Evolutionary conservation across 1,140 invertebrate genomes (phyloP).

Genomic region (Hesperophylax magnus): DNA sequence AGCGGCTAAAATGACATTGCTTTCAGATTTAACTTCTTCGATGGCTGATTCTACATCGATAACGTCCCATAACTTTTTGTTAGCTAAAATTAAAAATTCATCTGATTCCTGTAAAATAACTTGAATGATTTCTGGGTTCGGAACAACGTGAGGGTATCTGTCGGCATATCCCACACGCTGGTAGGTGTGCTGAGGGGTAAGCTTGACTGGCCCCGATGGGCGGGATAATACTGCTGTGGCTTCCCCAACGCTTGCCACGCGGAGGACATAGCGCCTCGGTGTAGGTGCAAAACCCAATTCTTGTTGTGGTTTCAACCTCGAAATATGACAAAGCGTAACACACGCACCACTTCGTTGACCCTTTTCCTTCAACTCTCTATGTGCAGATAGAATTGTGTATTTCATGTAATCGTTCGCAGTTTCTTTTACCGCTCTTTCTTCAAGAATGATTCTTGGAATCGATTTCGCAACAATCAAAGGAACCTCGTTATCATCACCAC

Average conservation of each 20-base stretch:
- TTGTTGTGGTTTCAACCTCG: slow-evolving; percentile 68
- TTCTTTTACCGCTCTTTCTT: slow-evolving; percentile 85
- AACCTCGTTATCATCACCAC: slow-evolving; percentile 78
- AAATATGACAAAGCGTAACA: slow-evolving; percentile 81
- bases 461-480: slow-evolving; percentile 79
- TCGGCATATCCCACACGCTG: slow-evolving; percentile 77
- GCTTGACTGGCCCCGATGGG: slow-evolving; percentile 73
- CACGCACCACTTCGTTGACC: slow-evolving; percentile 80
- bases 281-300: slow-evolving; percentile 68
- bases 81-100: slow-evolving; percentile 85
- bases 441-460: slow-evolving; percentile 81
- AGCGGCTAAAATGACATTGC: slow-evolving; percentile 83
- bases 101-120: slow-evolving; percentile 83
- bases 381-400: slow-evolving; percentile 83
- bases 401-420: slow-evolving; percentile 86
- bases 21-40: slow-evolving; percentile 80
- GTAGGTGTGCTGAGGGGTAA: slow-evolving; percentile 70
- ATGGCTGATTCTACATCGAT: slow-evolving; percentile 82
- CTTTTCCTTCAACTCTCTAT: slow-evolving; percentile 81
- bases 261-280: slow-evolving; percentile 74
- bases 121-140: slow-evolving; percentile 83
- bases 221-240: slow-evolving; percentile 80
- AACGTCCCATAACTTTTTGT: slow-evolving; percentile 84
- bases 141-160: slow-evolving; percentile 76
- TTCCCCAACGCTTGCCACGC: slow-evolving; percentile 81